phyloP scores from a whole-genome alignment of 2,888 invertebrate genomes.

The Tholera decimalis region DNA sequence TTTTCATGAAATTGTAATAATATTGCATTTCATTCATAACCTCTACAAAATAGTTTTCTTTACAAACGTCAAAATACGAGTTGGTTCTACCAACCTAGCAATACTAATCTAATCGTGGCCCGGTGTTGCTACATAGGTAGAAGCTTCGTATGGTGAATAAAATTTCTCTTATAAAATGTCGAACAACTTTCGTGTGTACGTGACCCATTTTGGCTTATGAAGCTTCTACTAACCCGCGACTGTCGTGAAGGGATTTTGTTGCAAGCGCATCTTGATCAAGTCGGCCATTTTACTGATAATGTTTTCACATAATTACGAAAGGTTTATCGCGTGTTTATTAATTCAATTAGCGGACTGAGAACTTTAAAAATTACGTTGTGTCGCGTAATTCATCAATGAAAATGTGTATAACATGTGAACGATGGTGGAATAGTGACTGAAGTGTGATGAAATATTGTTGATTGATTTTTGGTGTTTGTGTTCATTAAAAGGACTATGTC shows the following conservation, averaged over 20 bases:
- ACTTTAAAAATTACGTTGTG: constrained; percentile 48
- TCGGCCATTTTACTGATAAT: constrained; percentile 90
- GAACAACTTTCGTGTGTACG: constrained; percentile 83
- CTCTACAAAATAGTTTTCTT: constrained; percentile 70
- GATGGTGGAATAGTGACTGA: constrained; percentile 72
- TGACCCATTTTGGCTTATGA: constrained; percentile 85
- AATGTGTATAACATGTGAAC: constrained; percentile 68
- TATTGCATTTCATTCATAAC: constrained; percentile 72
- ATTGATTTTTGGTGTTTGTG: constrained; percentile 70
- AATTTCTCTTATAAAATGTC: constrained; percentile 66
- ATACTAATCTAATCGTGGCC: constrained; percentile 73
- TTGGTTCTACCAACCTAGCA: constrained; percentile 79
- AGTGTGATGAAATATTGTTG: constrained; percentile 78
- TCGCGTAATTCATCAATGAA: constrained; percentile 59
- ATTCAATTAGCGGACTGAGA: constrained; percentile 61
- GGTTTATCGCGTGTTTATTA: constrained; percentile 74
- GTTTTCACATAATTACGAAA: constrained; percentile 85
- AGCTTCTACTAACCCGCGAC: constrained; percentile 78
- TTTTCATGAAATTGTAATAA: constrained; percentile 18
- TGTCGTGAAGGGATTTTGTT: constrained; percentile 82
- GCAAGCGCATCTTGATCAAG: constrained; percentile 86
- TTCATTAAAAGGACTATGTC: constrained; percentile 81
- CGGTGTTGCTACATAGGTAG: constrained; percentile 78
- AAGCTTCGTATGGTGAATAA: constrained; percentile 85
- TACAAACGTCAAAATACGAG: constrained; percentile 78